phyloP scores from a whole-genome alignment of 2,113 vertebrate species.

The Arizona elegans region DNA sequence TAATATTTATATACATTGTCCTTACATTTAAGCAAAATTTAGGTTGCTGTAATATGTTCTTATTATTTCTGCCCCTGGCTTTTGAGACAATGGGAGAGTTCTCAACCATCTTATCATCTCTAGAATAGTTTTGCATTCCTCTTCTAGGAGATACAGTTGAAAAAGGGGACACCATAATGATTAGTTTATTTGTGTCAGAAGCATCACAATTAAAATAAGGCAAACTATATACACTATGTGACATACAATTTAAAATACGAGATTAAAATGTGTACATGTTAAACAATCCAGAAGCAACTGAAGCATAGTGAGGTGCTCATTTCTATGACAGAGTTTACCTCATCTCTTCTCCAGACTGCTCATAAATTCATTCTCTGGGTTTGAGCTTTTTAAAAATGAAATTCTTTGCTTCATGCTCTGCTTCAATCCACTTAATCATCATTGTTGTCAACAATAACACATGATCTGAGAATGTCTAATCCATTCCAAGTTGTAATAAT shows the following conservation, averaged over 20 bases:
- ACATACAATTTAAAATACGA: background rate
- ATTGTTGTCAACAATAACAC: background rate
- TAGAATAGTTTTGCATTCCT: background rate
- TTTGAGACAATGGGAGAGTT: background rate
- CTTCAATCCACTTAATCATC: background rate
- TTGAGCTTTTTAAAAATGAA: background rate
- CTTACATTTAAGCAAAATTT: background rate
- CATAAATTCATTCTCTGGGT: background rate
- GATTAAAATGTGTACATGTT: background rate
- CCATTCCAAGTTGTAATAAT: background rate
- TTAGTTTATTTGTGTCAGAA: background rate
- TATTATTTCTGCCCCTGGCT: background rate
- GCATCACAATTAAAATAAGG: background rate
- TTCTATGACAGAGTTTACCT: background rate
- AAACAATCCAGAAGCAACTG: background rate
- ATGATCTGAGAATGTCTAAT: background rate
- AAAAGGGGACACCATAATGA: background rate
- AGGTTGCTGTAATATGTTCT: background rate
- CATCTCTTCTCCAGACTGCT: background rate
- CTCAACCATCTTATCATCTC: background rate
- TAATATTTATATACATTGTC: background rate
- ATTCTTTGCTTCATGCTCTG: background rate
- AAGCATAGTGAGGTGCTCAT: background rate
- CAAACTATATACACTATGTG: too few species aligned
- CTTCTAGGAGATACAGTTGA: background rate